Percentiles rank a stretch among this genome's conserved stretches.
phyloP scores from a whole-genome alignment of 2,888 invertebrate genomes.

The Synanthedon tipuliformis region DNA sequence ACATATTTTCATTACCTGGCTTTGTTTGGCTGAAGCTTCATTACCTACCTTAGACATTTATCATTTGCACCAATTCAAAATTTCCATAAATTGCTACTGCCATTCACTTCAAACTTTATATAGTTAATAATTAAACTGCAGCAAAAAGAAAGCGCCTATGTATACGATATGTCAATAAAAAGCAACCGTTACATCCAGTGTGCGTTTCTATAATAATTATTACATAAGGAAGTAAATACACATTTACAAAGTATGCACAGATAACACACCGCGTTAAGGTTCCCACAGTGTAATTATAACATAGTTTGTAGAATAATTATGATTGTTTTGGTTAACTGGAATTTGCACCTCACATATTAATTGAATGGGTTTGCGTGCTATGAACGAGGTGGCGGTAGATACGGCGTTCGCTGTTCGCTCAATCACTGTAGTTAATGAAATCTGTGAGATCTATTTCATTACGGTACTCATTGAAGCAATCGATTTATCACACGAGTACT shows the following conservation, averaged over 20 bases:
- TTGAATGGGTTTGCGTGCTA: conserved; percentile 35
- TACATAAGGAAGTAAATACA: neutral
- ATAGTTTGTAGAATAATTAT: neutral
- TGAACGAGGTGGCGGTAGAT: conserved; percentile 22
- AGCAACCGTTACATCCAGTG: too few relatives aligned
- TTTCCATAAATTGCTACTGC: too few relatives aligned
- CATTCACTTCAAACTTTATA: too few relatives aligned
- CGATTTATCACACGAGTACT: conserved; percentile 2
- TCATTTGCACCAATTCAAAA: too few relatives aligned
- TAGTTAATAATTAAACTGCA: too few relatives aligned
- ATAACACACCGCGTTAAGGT: conserved; percentile 1
- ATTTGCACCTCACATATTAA: conserved; percentile 13
- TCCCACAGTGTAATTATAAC: neutral
- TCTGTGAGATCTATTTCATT: conserved; percentile 38
- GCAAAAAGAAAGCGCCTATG: too few relatives aligned
- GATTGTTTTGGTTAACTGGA: neutral
- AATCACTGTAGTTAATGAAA: conserved; percentile 34
- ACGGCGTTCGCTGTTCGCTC: conserved; percentile 31
- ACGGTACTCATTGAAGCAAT: conserved; percentile 27
- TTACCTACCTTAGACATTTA: too few relatives aligned
- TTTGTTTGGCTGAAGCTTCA: too few relatives aligned
- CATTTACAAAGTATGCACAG: neutral
- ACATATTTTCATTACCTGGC: too few relatives aligned
- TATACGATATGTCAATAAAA: too few relatives aligned
- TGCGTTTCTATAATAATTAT: too few relatives aligned